Evolutionary conservation across 37 sponge, comb jelly and placozoan genomes (phyloP).

Genomic region (Cladorhizidae sp.): DNA sequence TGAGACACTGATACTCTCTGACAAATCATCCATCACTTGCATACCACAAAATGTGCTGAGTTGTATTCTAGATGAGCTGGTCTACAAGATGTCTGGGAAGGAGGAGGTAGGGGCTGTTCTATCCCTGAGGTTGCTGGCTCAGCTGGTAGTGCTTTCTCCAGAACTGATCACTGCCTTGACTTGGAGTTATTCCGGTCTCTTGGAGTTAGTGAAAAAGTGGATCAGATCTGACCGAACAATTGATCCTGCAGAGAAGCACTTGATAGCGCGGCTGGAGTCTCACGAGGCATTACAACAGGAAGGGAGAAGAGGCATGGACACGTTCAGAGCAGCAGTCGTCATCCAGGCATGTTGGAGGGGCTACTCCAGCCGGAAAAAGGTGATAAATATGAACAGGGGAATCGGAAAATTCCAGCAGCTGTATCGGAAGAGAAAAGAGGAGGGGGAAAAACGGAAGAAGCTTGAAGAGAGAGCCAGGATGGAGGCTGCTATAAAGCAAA

Average conservation of each 20-base stretch:
- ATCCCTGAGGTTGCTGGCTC: slow-evolving; percentile 36
- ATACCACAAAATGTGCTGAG: slow-evolving; percentile 26
- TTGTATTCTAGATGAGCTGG: slow-evolving; percentile 52
- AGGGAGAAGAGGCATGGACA: not conserved
- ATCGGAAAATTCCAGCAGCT: slow-evolving; percentile 61
- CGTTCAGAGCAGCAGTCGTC: slow-evolving; percentile 36
- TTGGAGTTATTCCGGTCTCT: slow-evolving; percentile 33
- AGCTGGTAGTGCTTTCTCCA: not conserved
- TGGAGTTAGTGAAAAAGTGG: slow-evolving; percentile 18
- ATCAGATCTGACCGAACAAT: not conserved
- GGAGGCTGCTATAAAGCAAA: not conserved
- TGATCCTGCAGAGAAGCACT: not conserved
- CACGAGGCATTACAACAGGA: not conserved
- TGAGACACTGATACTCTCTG: slow-evolving; percentile 6
- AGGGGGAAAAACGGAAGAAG: not conserved
- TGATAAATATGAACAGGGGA: slow-evolving; percentile 31
- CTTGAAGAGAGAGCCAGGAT: not conserved
- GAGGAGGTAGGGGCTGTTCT: not conserved
- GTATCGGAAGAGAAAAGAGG: slow-evolving; percentile 27
- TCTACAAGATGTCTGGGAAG: slow-evolving; percentile 39
- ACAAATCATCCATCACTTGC: not conserved
- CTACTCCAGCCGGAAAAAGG: slow-evolving; percentile 37
- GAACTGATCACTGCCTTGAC: not conserved
- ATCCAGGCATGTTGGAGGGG: slow-evolving; percentile 78
- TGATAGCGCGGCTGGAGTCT: not conserved